phyloP scores from a whole-genome alignment of 2,797 vertebrate species.

The Acridotheres tristis region DNA sequence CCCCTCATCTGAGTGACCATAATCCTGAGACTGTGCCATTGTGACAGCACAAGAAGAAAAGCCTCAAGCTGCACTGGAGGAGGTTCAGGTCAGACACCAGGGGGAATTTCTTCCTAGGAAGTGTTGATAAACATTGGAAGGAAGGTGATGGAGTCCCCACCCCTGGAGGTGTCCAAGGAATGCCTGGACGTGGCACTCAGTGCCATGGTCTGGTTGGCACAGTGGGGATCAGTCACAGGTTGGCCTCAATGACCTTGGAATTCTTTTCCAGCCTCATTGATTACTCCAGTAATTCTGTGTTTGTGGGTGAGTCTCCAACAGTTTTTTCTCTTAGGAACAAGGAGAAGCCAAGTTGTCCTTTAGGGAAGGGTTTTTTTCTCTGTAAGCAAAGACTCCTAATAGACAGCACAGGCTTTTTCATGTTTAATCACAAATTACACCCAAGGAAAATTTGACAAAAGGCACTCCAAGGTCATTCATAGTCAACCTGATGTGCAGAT shows the following conservation, averaged over 20 bases:
- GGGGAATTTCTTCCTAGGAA: background rate
- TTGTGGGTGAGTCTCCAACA: background rate
- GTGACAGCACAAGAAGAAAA: background rate
- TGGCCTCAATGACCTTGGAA: background rate
- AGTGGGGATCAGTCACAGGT: too few relatives aligned
- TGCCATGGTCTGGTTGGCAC: background rate
- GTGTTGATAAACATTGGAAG: background rate
- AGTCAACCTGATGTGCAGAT: background rate
- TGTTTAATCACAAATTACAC: background rate
- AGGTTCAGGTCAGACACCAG: background rate
- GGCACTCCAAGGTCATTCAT: background rate
- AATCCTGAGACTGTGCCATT: background rate
- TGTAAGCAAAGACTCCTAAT: background rate
- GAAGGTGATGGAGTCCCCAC: background rate
- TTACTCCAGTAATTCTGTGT: background rate
- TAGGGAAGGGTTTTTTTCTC: background rate
- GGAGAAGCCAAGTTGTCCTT: background rate
- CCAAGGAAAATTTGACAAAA: background rate
- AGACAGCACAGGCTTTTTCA: background rate
- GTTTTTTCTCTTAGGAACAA: background rate
- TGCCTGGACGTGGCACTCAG: accelerated
- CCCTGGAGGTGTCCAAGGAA: background rate
- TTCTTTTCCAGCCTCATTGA: background rate
- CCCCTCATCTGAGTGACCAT: accelerated
- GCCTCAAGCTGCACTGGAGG: background rate